Percentiles rank a stretch among this genome's conserved stretches.
Evolutionary conservation across 2,888 invertebrate genomes (phyloP).

Genomic region (Nineta flava): DNA sequence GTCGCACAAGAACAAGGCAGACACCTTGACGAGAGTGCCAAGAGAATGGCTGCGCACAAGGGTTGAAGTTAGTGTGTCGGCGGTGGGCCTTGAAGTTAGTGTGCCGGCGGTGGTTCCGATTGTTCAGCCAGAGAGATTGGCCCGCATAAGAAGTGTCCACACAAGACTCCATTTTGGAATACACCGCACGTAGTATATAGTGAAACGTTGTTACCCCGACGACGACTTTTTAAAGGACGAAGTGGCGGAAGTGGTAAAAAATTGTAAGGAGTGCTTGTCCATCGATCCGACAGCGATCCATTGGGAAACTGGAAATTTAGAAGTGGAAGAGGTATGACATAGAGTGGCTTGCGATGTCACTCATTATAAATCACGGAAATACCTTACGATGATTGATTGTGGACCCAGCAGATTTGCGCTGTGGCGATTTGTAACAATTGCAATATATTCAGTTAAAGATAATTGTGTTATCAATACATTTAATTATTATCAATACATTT

Average conservation of each 20-base stretch:
- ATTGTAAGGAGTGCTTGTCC: too few relatives aligned
- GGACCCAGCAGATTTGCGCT: background rate
- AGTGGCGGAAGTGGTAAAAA: background rate
- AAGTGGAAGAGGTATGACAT: too few relatives aligned
- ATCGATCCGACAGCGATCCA: too few relatives aligned
- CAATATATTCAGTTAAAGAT: too few relatives aligned
- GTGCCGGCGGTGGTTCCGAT: too few relatives aligned
- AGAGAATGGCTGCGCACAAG: background rate
- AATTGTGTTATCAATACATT: too few relatives aligned
- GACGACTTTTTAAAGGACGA: background rate
- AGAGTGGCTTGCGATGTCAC: background rate
- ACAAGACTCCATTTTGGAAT: background rate
- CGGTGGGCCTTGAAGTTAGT: background rate
- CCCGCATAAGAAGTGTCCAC: background rate
- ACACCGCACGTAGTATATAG: background rate
- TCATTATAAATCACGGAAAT: background rate
- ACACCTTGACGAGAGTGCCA: background rate
- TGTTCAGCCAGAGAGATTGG: background rate
- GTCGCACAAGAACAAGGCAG: background rate
- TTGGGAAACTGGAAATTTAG: too few relatives aligned
- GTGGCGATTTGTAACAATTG: background rate
- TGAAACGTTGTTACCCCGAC: background rate
- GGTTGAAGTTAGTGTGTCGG: background rate
- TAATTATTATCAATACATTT: too few relatives aligned
- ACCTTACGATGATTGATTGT: background rate